A percentile compares a stretch with the other conserved stretches of the same genome.
Conservation (phyloP, 2,113 vertebrate species). For the Thymallus thymallus region DNA sequence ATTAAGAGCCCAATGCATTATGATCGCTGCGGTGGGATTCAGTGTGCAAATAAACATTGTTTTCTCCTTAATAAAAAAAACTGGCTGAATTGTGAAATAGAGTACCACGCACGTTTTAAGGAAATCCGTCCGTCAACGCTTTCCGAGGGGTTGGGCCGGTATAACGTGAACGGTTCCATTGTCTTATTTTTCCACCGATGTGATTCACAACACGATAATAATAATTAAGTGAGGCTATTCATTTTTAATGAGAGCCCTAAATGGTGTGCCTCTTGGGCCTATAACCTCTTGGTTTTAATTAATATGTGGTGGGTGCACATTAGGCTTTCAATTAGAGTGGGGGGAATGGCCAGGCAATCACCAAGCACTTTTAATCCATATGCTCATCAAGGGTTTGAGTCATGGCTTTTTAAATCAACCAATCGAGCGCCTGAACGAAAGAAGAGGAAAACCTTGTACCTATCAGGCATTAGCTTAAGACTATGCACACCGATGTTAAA, state of each 20-base stretch:
- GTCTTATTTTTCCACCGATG: slow-evolving; percentile 68
- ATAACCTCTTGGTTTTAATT: slow-evolving; percentile 79
- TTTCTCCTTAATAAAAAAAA: slow-evolving; percentile 50
- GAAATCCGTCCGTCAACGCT: slow-evolving; percentile 15
- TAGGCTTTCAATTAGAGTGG: slow-evolving; percentile 76
- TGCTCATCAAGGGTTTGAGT: slow-evolving; percentile 71
- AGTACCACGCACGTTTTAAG: slow-evolving; percentile 12
- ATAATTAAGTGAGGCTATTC: slow-evolving; percentile 78
- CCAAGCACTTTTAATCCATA: slow-evolving; percentile 73
- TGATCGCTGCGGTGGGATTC: slow-evolving; percentile 22
- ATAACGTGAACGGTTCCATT: slow-evolving; percentile 37
- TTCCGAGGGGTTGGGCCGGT: not conserved
- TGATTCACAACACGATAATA: slow-evolving; percentile 73
- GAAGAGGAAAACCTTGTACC: slow-evolving; percentile 50
- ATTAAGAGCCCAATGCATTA: slow-evolving; percentile 42
- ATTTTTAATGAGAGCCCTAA: slow-evolving; percentile 78
- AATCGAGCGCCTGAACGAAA: slow-evolving; percentile 10
- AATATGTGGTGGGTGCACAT: slow-evolving; percentile 75
- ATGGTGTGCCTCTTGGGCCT: slow-evolving; percentile 72
- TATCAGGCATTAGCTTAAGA: slow-evolving; percentile 55
- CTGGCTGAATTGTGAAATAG: slow-evolving; percentile 16
- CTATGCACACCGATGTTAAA: slow-evolving; percentile 11
- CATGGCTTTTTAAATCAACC: slow-evolving; percentile 73
- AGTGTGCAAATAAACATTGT: slow-evolving; percentile 30
- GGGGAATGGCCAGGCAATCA: slow-evolving; percentile 70